Conservation (phyloP, 2,113 vertebrate species). For the Saimiri boliviensis region DNA sequence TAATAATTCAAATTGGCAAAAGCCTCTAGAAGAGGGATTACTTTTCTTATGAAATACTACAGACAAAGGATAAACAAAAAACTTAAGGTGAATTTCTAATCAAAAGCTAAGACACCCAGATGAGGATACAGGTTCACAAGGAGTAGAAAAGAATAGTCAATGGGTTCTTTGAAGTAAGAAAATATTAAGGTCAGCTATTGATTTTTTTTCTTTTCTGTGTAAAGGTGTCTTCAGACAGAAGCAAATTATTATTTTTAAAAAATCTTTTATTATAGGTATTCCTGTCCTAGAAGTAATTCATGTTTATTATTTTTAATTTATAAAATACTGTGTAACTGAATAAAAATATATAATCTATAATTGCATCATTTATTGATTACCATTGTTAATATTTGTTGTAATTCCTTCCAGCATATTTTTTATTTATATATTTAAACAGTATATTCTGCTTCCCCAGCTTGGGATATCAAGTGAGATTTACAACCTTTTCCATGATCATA, state of each 20-base stretch:
- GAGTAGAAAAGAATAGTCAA: neutral
- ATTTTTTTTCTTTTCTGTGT: neutral
- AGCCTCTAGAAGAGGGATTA: neutral
- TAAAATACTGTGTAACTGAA: neutral
- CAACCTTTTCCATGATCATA: neutral
- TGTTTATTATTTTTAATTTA: neutral
- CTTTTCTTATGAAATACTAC: neutral
- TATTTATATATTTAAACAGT: neutral
- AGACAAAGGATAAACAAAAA: neutral
- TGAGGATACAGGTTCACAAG: neutral
- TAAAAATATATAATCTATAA: neutral
- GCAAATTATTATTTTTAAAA: neutral
- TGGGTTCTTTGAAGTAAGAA: neutral
- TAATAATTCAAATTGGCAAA: neutral
- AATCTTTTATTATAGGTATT: neutral
- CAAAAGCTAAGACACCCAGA: neutral
- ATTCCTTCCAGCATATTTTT: neutral
- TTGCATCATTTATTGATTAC: neutral
- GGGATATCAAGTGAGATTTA: neutral
- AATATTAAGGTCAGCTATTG: neutral
- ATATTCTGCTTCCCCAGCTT: neutral
- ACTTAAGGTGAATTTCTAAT: neutral
- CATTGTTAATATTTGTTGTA: neutral
- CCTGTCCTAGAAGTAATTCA: neutral
- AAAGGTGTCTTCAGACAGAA: neutral